These are phyloP conservation scores for Cephus pygmeus DNA, from an alignment of 2,888 invertebrate genomes.

Conservation along the genomic window DNA sequence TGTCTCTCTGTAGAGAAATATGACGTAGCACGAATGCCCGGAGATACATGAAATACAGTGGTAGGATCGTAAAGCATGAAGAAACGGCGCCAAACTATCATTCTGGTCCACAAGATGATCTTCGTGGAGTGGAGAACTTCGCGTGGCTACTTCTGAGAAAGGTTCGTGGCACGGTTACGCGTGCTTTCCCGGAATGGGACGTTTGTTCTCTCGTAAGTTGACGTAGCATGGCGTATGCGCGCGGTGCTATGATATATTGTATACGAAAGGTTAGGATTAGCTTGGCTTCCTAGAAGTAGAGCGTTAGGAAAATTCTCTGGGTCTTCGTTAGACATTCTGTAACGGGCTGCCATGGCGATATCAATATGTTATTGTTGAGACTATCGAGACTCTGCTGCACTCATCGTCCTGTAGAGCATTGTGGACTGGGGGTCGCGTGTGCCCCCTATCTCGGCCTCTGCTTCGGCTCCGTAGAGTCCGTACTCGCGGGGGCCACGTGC, in stretches of 20 bases:
- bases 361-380: neutral
- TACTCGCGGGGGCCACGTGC: conserved; percentile 55
- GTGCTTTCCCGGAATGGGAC: neutral
- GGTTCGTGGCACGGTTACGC: neutral
- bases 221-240: neutral
- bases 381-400: neutral
- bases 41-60: neutral
- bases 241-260: neutral
- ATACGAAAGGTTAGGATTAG: neutral
- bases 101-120: neutral
- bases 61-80: neutral
- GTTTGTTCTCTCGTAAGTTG: neutral
- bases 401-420: neutral
- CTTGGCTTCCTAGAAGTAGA: neutral
- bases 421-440: conserved; percentile 30
- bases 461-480: conserved; percentile 19
- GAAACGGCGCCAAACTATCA: neutral
- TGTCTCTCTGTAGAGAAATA: neutral
- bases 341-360: neutral
- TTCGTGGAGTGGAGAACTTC: neutral
- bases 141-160: neutral
- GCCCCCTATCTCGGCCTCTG: conserved; percentile 25
- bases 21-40: neutral
- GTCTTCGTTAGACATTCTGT: neutral
- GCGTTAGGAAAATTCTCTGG: neutral